Conservation (phyloP, 2,888 invertebrate species). For the Oeneis ivallda region DNA sequence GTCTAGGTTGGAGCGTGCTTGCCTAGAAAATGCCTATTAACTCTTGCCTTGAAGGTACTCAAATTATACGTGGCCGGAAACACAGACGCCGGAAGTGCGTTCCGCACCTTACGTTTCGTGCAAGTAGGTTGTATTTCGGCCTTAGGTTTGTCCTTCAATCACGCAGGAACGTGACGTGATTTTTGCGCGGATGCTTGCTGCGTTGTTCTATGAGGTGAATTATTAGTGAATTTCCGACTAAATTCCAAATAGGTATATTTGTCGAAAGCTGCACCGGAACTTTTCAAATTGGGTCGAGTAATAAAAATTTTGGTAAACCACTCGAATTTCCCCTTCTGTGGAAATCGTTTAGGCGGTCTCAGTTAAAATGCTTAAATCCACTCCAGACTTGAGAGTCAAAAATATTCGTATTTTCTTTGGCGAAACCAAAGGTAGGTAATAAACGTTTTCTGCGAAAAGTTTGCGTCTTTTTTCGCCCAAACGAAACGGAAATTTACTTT, state of each 20-base stretch:
- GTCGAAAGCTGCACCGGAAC: slow-evolving; percentile 10
- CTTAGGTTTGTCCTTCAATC: too few relatives aligned
- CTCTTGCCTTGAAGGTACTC: too few relatives aligned
- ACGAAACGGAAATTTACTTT: too few relatives aligned
- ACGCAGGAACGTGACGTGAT: too few relatives aligned
- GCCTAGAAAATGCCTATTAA: too few relatives aligned
- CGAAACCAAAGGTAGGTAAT: slow-evolving; percentile 11
- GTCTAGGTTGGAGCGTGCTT: too few relatives aligned
- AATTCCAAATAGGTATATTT: background rate
- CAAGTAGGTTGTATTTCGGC: too few relatives aligned
- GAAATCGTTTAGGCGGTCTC: slow-evolving; percentile 6
- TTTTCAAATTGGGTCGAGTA: slow-evolving; percentile 14
- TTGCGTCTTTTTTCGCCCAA: background rate
- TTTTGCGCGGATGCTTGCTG: too few relatives aligned
- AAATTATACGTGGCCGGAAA: too few relatives aligned
- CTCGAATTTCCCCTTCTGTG: slow-evolving; percentile 10
- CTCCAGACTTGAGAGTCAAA: slow-evolving; percentile 4
- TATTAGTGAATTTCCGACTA: slow-evolving; percentile 1
- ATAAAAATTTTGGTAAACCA: slow-evolving; percentile 19
- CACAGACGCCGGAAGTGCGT: too few relatives aligned
- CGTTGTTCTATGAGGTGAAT: background rate
- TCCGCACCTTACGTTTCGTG: too few relatives aligned
- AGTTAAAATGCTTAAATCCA: slow-evolving; percentile 13
- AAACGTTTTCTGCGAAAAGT: slow-evolving; percentile 4
- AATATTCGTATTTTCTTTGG: slow-evolving; percentile 14